Conservation (phyloP, 2,888 invertebrate species). For the Catocala sponsa region DNA sequence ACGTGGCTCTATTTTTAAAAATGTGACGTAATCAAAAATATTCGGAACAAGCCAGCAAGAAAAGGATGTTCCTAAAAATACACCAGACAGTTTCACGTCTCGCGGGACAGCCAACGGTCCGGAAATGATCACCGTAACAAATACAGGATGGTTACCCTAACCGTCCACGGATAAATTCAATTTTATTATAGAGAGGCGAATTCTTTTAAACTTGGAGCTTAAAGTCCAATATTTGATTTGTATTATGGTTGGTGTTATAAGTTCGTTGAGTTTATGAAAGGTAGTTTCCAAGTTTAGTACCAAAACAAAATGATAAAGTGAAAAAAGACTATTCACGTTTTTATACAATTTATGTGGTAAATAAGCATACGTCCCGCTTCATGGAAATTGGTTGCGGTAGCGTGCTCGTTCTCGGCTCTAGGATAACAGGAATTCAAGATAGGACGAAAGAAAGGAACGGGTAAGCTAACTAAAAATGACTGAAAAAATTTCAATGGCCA, state of each 20-base stretch:
- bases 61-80: slow-evolving; percentile 39
- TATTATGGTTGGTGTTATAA: slow-evolving; percentile 33
- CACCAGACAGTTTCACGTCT: slow-evolving; percentile 51
- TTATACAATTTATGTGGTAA: background rate
- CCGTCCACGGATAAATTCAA: slow-evolving; percentile 17
- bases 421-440: no score
- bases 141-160: slow-evolving; percentile 35
- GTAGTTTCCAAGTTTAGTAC: slow-evolving; percentile 12
- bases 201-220: slow-evolving; percentile 14
- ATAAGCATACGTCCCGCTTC: background rate
- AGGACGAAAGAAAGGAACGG: no score
- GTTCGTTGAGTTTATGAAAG: slow-evolving; percentile 23
- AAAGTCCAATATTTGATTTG: slow-evolving; percentile 29
- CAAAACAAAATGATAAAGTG: slow-evolving; percentile 16
- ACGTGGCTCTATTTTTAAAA: slow-evolving; percentile 27
- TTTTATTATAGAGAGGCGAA: slow-evolving; percentile 22
- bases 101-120: slow-evolving; percentile 47
- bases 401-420: no score
- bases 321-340: background rate
- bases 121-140: slow-evolving; percentile 43
- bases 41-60: slow-evolving; percentile 26
- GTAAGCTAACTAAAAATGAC: no score
- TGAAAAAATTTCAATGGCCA: no score
- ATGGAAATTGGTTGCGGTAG: no score
- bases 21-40: slow-evolving; percentile 37